Evolutionary conservation across 2,797 vertebrate species (phyloP), one percentile per base, ranked within the genome.

Genomic region (Alca torda): DNA sequence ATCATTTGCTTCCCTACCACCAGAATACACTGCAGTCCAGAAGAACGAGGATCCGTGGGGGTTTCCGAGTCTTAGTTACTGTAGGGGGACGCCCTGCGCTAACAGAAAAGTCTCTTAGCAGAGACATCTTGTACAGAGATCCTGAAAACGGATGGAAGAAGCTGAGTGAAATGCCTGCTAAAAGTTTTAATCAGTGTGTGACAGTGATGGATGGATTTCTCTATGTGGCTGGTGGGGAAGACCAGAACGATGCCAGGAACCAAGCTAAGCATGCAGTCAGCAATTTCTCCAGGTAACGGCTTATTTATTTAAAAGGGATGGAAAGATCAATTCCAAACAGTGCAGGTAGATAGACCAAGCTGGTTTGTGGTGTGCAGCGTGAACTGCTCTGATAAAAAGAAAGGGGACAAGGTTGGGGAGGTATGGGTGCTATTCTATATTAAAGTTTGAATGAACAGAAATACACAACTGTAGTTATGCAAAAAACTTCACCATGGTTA

Each of bases 191-290:
- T 96, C 99, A 99, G 96, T 99, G 99, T 64, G 99, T 99, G 70
- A 99, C 99, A 4, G 98, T 99, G 85, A 98, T 99, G 98, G 99
- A 99, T 84, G 99, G 99, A 92, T 99, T 99, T 98, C 98, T 99
- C 11, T 99, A 99, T 26, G 99, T 99, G 85, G 99, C 99, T 16
- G 99, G 99, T 90, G 99, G 99, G 43, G 99, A 99, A 98, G 99
- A 99, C 97, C 99, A 99, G 99, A 99, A 99, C 54, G 99, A 99
- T 96, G 99, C 99, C 69, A 99, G 99, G 95, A 99, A 99, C 97
- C 99, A 99, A 98, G 99, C 99, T 50, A 99, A 99, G 97, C 99
- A 99, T 78, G 99, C 99, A 16, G 99, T 99, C 92, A 99, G 99
- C 98, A 99, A 99, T 97, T 99, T 99, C 98, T 99, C 99, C 99